phyloP scores from a whole-genome alignment of 1,140 invertebrate species.

The Cardiocondyla obscurior region DNA sequence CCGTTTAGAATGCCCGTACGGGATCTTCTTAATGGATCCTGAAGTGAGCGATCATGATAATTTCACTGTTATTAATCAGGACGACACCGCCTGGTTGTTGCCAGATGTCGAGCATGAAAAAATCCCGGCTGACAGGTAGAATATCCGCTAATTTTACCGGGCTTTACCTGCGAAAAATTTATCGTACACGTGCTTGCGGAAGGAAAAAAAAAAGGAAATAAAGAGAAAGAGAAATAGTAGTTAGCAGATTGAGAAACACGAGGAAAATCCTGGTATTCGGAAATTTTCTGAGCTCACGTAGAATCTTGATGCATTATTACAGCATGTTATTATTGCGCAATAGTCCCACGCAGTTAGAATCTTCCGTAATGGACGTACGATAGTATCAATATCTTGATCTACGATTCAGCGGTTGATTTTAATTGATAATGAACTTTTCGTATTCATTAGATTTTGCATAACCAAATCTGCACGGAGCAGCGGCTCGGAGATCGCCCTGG shows the following conservation, averaged over 20 bases:
- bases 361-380: neutral
- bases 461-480: conserved; percentile 63
- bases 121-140: conserved; percentile 55
- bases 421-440: neutral
- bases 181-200: neutral
- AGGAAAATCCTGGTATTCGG: neutral
- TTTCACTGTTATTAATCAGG: conserved; percentile 49
- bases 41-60: conserved; percentile 23
- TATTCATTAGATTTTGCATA: conserved; percentile 83
- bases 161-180: conserved; percentile 18
- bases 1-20: conserved; percentile 54
- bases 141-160: neutral
- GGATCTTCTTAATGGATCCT: conserved; percentile 59
- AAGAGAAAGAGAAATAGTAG: neutral
- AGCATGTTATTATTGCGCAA: neutral
- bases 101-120: neutral
- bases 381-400: neutral
- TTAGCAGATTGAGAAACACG: neutral
- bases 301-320: neutral
- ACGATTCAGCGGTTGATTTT: neutral
- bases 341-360: neutral
- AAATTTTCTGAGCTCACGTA: neutral
- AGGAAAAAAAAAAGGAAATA: neutral
- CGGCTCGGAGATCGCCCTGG: conserved; percentile 78
- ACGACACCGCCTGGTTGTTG: conserved; percentile 41